Evolutionary conservation across 2,888 invertebrate species (phyloP), one percentile per base, ranked within the genome.

Genomic region (Cremastobaeus sp.): DNA sequence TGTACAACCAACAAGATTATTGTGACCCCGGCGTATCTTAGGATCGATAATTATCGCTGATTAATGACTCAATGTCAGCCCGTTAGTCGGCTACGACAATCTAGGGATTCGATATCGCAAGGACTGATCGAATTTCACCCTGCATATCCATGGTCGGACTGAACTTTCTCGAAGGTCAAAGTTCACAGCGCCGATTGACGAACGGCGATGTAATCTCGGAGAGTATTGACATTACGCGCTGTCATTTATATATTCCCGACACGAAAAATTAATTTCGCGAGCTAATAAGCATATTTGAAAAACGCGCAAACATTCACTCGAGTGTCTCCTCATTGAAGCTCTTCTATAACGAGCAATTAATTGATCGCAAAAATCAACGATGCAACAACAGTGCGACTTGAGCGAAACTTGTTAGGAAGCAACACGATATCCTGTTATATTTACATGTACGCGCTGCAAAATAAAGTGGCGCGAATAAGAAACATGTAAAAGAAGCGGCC

Each of bases 41-140:
- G 76, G 77, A 83, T 83, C 83, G 82, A 81, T 82, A 82, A 83
- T 83, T 83, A 82, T 81, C 77, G 78, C 80, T 83, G 83, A 83
- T 83, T 83, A 83, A 83, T 83, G 82, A 82, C 78, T 77, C 74
- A 62, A 52, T 47, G 66, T 74, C 68, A 73, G 43, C 60, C 74
- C 77, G 79, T 79, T 82, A 80, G 78, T 79, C 59, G 37, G 30
- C 37, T 15, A 57, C 76, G 76, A 76, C 73, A 76, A 60, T 50
- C 64, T 54, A 60, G 66, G 41, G 57, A 21, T 59, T 65, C 74
- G 77, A 80, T 81, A 78, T 74, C 71, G 57, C 45, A 50, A 70
- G 66, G 68, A 65, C 57, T 55, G 66, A 73, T 75, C 74, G 72
- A 74, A 74, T 72, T 77, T 76, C 76, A 72, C 59, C 55, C 65